A percentile compares a stretch with the other conserved stretches of the same genome.
phyloP scores from a whole-genome alignment of 2,113 vertebrate species.

The Actenoides hombroni region DNA sequence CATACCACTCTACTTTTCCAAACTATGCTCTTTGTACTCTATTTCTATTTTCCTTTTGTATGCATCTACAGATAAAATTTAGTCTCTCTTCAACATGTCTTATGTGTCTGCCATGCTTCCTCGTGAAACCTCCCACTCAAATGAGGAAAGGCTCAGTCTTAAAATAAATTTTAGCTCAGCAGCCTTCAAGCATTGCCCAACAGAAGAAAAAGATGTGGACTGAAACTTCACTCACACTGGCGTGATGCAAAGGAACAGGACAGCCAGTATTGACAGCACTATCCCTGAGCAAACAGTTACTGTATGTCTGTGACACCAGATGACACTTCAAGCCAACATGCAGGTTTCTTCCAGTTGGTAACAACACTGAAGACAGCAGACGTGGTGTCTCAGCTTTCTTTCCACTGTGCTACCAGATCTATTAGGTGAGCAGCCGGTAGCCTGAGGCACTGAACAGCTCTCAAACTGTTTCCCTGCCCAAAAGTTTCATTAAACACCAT shows the following conservation, averaged over 20 bases:
- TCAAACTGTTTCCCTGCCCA: background rate
- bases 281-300: background rate
- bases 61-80: background rate
- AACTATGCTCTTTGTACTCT: background rate
- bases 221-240: background rate
- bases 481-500: background rate
- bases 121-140: background rate
- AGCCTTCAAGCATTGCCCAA: background rate
- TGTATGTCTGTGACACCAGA: accelerated
- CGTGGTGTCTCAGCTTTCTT: background rate
- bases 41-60: background rate
- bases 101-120: background rate
- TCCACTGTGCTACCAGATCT: background rate
- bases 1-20: background rate
- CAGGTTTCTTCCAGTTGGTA: background rate
- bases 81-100: background rate
- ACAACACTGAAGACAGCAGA: background rate
- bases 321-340: background rate
- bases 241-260: background rate
- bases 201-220: background rate
- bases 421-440: conserved; percentile 19
- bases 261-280: background rate
- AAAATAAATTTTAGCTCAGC: background rate
- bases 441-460: background rate
- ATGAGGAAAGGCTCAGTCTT: background rate